phyloP scores from a whole-genome alignment of 2,888 invertebrate genomes.

The Heliconius ismenius region DNA sequence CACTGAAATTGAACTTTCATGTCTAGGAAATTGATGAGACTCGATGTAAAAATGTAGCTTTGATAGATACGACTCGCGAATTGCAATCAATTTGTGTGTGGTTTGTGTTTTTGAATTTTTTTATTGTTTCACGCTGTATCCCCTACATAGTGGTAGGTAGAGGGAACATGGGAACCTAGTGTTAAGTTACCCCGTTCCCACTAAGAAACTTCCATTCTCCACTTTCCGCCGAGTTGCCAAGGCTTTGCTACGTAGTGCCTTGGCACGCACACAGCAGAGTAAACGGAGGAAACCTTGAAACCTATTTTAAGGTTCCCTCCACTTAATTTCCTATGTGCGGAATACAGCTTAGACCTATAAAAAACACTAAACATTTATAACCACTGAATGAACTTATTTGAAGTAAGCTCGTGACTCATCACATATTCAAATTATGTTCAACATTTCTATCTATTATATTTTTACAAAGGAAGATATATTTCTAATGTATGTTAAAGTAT shows the following conservation, averaged over 20 bases:
- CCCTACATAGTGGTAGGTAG: no score
- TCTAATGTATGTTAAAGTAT: not conserved
- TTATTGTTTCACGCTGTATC: not conserved
- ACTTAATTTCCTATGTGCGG: not conserved
- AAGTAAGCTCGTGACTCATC: no score
- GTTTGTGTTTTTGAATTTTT: constrained; percentile 26
- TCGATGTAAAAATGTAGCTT: constrained; percentile 42
- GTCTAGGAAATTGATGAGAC: constrained; percentile 47
- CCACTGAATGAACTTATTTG: no score
- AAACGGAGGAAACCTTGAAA: no score
- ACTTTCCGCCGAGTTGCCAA: no score
- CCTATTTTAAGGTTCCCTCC: not conserved
- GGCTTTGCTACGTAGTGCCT: not conserved
- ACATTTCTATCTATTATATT: not conserved
- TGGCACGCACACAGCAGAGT: not conserved
- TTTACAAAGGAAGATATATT: not conserved
- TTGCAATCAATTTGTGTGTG: constrained; percentile 29
- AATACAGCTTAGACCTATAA: not conserved
- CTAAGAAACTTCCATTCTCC: no score
- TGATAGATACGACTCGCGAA: constrained; percentile 31
- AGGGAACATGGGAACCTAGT: no score
- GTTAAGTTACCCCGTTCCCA: no score
- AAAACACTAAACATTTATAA: no score
- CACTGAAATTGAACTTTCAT: constrained; percentile 49
- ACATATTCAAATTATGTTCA: not conserved